Conservation (phyloP, 2,888 invertebrate genomes). For the Nemurella pictetii region DNA sequence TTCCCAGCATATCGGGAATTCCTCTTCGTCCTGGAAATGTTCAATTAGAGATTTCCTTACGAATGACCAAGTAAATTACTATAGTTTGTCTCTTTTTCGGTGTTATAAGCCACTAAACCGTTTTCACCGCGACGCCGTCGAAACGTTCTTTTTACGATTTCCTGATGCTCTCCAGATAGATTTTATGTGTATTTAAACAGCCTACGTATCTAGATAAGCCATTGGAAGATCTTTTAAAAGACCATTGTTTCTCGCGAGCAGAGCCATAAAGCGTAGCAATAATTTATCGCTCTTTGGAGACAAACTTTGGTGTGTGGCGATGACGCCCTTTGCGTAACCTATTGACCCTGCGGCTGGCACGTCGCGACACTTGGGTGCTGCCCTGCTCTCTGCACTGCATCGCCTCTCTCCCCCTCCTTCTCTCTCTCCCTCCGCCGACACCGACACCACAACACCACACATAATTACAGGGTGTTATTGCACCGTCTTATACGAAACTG, state of each 20-base stretch:
- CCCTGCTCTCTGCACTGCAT: neutral
- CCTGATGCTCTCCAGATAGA: neutral
- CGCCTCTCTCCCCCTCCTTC: conserved; percentile 29
- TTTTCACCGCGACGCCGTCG: neutral
- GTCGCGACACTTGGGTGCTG: conserved; percentile 19
- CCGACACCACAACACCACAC: neutral
- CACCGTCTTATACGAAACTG: neutral
- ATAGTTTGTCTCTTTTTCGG: neutral
- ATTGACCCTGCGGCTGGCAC: conserved; percentile 15
- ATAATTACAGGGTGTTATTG: neutral
- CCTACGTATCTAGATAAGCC: neutral
- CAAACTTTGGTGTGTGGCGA: neutral
- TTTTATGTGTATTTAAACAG: neutral
- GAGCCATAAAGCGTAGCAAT: neutral
- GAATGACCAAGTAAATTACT: neutral
- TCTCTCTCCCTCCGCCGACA: conserved; percentile 29
- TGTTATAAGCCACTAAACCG: neutral
- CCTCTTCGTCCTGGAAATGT: neutral
- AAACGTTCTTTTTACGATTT: neutral
- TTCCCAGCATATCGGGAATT: neutral
- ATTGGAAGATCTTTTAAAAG: neutral
- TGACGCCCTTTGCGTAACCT: conserved; percentile 21
- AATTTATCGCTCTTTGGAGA: conserved; percentile 13
- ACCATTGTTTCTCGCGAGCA: conserved; percentile 2
- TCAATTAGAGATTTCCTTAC: neutral